Conservation (phyloP, 1,140 invertebrate genomes). For the Pseudomyrmex gracilis region DNA sequence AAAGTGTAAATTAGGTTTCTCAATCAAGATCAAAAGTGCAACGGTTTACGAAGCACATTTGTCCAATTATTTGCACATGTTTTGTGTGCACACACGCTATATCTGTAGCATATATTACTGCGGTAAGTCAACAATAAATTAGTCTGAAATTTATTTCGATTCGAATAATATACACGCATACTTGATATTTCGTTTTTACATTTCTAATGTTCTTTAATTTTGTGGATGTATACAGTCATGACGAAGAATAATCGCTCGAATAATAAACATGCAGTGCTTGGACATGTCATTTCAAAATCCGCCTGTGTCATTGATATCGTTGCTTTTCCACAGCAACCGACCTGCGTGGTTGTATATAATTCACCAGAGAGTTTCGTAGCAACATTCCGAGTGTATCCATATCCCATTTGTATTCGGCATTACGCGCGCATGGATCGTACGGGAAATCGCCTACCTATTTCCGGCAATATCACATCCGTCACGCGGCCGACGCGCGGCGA, state of each 20-base stretch:
- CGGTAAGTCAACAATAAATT: conserved; percentile 23
- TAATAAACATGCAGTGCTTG: neutral
- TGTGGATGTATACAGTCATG: neutral
- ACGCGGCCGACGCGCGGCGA: conserved; percentile 61
- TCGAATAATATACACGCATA: neutral
- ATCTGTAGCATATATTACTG: conserved; percentile 2
- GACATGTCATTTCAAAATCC: conserved; percentile 1
- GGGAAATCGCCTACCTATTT: conserved; percentile 81
- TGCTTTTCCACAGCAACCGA: conserved; percentile 58
- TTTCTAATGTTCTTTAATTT: too few species aligned
- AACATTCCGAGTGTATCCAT: conserved; percentile 70
- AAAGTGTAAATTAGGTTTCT: conserved; percentile 45
- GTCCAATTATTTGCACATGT: conserved; percentile 69
- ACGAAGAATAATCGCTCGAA: neutral
- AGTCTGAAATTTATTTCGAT: neutral
- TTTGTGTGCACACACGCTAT: conserved; percentile 22
- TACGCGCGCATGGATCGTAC: conserved; percentile 77
- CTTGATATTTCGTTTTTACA: too few species aligned
- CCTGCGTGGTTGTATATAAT: conserved; percentile 74
- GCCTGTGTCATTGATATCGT: conserved; percentile 58
- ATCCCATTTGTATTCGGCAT: conserved; percentile 80
- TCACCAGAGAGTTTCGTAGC: conserved; percentile 64
- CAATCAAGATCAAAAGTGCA: conserved; percentile 50
- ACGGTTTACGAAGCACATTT: conserved; percentile 71
- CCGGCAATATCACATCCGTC: conserved; percentile 82